Base-by-base conservation (phyloP, 2,113 vertebrate species). In the Syngnathoides biaculeatus region DNA sequence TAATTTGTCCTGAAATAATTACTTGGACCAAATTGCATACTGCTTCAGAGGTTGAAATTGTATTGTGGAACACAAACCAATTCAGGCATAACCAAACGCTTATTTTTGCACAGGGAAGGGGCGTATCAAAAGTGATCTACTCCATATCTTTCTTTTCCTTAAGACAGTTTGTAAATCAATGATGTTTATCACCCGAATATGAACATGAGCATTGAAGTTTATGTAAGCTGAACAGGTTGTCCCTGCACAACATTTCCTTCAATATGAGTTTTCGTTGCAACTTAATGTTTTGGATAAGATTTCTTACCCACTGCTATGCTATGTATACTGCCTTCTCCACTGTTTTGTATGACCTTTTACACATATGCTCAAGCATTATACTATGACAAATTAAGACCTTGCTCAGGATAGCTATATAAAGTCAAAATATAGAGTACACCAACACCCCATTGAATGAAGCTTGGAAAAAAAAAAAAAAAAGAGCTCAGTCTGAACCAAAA, bases 401-500 rank as follows among this genome's bases (percentile, higher is more conserved):
- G 10, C 39, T 24, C n/a, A 2, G 58, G n/a, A 43, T 43, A 64
- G 10, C 40, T 50, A 3, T 9, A 73, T 38, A 2, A 38, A 62
- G 42, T 43, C 2, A 61, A 66, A 70, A 50, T n/a, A 56, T 14
- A n/a, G n/a, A n/a, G n/a, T n/a, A n/a, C 65, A 70, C 60, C 79
- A 68, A 76, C 60, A 67, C n/a, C 50, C 24, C 76, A 75, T 84
- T 83, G 84, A 67, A 69, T 75, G 70, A 69, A 81, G 66, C 73
- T 81, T 86, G 67, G 62, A 68, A 69, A 68, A 68, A 76, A 84
- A 81, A 69, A 69, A 79, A 70, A 85, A 77, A 84, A 82, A 78
- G 77, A 90, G 79, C 76, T 96, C 95, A 96, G 92, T 92, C 89
- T 63, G 92, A 90, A 88, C 93, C 94, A 92, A 93, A 92, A 84